Evolutionary conservation across 2,113 vertebrate genomes (phyloP).

Genomic region (Eulemur rufifrons): DNA sequence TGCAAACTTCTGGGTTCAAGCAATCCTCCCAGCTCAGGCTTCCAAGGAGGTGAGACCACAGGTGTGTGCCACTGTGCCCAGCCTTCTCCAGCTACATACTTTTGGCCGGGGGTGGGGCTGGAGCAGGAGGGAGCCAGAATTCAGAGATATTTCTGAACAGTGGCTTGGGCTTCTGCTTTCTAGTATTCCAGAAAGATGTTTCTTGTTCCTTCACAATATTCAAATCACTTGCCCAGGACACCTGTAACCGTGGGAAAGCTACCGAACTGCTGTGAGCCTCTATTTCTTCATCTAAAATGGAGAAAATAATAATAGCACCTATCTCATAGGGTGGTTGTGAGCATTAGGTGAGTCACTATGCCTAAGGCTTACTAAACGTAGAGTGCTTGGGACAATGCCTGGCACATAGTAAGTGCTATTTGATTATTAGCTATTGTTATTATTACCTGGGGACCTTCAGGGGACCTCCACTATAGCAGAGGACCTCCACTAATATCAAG

Average conservation of each 20-base stretch:
- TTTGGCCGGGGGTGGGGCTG: neutral
- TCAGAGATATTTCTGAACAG: neutral
- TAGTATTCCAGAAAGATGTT: neutral
- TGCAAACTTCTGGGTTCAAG: neutral
- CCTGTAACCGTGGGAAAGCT: neutral
- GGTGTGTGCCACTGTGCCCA: accelerated
- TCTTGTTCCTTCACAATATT: neutral
- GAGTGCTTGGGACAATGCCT: neutral
- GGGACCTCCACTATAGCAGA: neutral
- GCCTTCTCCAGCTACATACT: neutral
- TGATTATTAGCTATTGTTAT: neutral
- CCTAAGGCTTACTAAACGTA: neutral
- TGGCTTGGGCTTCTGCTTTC: neutral
- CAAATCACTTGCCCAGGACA: neutral
- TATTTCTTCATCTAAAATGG: neutral
- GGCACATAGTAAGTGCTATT: neutral
- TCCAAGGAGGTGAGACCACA: neutral
- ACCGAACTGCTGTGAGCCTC: neutral
- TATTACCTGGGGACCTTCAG: neutral
- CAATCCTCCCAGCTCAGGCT: neutral
- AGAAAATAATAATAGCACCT: neutral
- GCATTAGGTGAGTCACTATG: neutral
- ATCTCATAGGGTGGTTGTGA: neutral
- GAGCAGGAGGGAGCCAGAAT: neutral
- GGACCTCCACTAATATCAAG: neutral